Conservation (phyloP, 2,113 vertebrate species). For the Phaetusa simplex region DNA sequence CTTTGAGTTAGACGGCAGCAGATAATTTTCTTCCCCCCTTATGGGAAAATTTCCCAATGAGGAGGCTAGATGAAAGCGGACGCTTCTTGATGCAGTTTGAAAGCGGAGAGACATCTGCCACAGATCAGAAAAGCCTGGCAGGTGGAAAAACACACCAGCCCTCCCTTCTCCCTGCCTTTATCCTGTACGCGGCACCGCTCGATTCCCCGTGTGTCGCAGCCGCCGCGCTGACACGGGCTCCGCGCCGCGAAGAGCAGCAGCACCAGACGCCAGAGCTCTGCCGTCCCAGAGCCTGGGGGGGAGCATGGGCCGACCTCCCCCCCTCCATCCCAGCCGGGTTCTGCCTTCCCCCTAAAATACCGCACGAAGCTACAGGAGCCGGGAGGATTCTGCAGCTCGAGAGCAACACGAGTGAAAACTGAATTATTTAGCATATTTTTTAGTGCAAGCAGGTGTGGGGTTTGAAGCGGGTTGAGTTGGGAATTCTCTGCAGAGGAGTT, state of each 20-base stretch:
- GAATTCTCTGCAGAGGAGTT: neutral
- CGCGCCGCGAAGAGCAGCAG: neutral
- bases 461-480: neutral
- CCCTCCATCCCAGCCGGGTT: fast-evolving
- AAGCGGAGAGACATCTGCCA: neutral
- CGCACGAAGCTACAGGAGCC: neutral
- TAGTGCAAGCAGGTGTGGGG: slow-evolving; percentile 8
- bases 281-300: neutral
- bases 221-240: neutral
- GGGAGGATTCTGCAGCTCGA: neutral
- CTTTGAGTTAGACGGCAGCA: neutral
- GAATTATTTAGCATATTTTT: slow-evolving; percentile 40
- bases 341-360: neutral
- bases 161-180: neutral
- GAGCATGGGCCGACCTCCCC: neutral
- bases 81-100: neutral
- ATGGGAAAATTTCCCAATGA: neutral
- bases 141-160: neutral
- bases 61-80: neutral
- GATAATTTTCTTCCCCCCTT: neutral
- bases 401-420: neutral
- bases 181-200: neutral
- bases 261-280: neutral
- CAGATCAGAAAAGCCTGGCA: neutral
- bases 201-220: neutral